phyloP scores from a whole-genome alignment of 2,888 invertebrate genomes.

The Emmelina monodactyla region DNA sequence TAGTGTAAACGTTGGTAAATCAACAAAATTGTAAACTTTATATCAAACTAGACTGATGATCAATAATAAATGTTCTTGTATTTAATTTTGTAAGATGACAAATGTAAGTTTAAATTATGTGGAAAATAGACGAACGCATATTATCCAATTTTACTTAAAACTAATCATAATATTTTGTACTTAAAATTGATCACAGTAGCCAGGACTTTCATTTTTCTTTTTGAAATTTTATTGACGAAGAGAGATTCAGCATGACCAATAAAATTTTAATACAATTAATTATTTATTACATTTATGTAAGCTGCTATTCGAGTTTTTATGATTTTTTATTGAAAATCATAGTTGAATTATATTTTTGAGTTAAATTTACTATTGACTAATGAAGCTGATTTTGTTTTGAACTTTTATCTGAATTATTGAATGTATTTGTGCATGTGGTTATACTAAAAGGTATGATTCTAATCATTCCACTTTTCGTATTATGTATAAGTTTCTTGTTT shows the following conservation, averaged over 20 bases:
- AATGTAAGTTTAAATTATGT: conserved; percentile 60
- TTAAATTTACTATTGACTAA: conserved; percentile 55
- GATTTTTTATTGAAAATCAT: conserved; percentile 42
- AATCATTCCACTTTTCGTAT: conserved; percentile 59
- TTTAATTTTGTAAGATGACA: conserved; percentile 65
- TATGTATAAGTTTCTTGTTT: conserved; percentile 30
- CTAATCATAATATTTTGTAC: conserved; percentile 49
- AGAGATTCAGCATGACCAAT: conserved; percentile 40
- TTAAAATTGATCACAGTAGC: conserved; percentile 51
- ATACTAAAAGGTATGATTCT: conserved; percentile 53
- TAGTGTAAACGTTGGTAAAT: conserved; percentile 52
- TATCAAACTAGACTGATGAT: conserved; percentile 64
- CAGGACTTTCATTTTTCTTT: conserved; percentile 62
- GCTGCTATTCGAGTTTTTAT: conserved; percentile 38
- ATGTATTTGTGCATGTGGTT: conserved; percentile 48
- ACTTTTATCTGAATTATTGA: conserved; percentile 33
- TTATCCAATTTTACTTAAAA: conserved; percentile 32
- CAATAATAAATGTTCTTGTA: conserved; percentile 62
- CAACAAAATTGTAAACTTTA: conserved; percentile 62
- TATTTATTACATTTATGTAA: conserved; percentile 47
- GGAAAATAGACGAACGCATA: conserved; percentile 30
- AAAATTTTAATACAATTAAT: conserved; percentile 45
- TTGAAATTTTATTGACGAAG: conserved; percentile 33
- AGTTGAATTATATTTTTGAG: conserved; percentile 49
- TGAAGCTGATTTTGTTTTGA: conserved; percentile 35